phyloP scores from a whole-genome alignment of 2,113 vertebrate species.

The Mustelus asterias region DNA sequence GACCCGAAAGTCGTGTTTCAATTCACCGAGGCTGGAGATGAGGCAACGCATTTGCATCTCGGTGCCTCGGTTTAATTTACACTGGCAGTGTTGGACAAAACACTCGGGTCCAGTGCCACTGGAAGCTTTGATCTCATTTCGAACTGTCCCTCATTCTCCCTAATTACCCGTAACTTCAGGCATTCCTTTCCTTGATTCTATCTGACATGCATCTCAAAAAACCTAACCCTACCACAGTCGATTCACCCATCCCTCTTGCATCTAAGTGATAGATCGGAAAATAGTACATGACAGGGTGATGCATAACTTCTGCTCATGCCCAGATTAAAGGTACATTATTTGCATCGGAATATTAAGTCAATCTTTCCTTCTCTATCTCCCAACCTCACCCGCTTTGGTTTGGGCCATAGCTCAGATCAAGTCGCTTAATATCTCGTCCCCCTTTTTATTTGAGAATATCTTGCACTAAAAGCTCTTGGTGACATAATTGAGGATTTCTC shows the following conservation, averaged over 20 bases:
- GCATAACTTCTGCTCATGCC: neutral
- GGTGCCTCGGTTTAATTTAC: neutral
- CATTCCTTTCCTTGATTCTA: neutral
- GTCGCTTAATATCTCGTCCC: no score
- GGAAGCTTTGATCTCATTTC: neutral
- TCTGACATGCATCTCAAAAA: neutral
- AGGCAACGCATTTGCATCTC: neutral
- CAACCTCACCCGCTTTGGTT: neutral
- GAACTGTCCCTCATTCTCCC: neutral
- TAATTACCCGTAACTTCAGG: neutral
- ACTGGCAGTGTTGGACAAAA: neutral
- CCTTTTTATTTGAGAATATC: no score
- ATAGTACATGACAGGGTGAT: neutral
- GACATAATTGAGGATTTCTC: no score
- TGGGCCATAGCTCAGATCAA: neutral
- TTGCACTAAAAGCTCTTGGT: no score
- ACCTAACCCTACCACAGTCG: no score
- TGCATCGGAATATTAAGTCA: neutral
- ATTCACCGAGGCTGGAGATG: neutral
- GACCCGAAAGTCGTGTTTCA: neutral
- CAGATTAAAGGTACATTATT: neutral
- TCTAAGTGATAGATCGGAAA: neutral
- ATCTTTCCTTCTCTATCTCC: neutral
- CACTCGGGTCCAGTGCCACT: neutral
- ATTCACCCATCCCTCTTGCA: neutral